Percentiles rank a stretch among this genome's conserved stretches.
Conservation (phyloP, 2,797 vertebrate species). For the Tolypeutes matacus region DNA sequence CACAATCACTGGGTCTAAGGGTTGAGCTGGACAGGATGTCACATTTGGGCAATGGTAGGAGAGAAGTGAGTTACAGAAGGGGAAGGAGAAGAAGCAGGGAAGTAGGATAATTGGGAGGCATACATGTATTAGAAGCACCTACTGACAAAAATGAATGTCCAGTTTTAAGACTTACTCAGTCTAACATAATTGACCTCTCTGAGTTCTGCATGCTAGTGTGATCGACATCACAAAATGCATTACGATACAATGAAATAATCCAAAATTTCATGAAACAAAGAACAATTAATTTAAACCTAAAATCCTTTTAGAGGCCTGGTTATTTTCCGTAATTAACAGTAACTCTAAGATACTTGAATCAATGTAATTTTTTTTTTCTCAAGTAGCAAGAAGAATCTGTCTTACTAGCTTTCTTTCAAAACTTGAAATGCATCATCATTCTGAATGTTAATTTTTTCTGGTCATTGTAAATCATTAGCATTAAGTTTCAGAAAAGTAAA, state of each 20-base stretch:
- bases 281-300: conserved; percentile 56
- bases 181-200: background rate
- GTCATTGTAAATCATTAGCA: background rate
- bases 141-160: conserved; percentile 55
- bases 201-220: background rate
- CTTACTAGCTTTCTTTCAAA: conserved; percentile 30
- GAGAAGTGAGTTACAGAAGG: background rate
- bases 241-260: background rate
- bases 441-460: conserved; percentile 46
- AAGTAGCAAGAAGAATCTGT: conserved; percentile 48
- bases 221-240: background rate
- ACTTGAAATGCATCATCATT: conserved; percentile 41
- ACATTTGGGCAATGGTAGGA: background rate
- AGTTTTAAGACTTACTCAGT: background rate
- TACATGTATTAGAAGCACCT: background rate
- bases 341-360: background rate
- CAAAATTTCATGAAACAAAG: conserved; percentile 53
- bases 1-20: background rate
- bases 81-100: background rate
- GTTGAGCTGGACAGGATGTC: background rate
- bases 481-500: conserved; percentile 12
- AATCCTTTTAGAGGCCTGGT: conserved; percentile 49
- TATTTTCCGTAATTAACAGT: conserved; percentile 63
- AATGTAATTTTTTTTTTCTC: conserved; percentile 15
- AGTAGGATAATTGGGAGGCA: background rate